Conservation (phyloP, 2,888 invertebrate species). For the Lasioglossum calceatum region DNA sequence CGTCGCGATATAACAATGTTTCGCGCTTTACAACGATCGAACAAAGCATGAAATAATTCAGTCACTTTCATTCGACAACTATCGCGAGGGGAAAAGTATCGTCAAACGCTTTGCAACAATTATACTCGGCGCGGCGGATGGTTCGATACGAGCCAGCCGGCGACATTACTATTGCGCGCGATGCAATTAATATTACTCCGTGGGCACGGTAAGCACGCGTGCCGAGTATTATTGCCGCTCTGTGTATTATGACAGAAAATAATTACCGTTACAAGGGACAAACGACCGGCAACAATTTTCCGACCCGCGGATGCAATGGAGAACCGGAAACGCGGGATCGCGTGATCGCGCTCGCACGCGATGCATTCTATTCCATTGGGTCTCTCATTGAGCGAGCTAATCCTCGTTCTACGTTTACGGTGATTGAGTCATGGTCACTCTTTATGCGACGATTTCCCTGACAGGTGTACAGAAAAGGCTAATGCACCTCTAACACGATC, state of each 20-base stretch:
- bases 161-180: not conserved
- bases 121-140: not conserved
- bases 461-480: not conserved
- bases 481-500: not conserved
- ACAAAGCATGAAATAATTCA: conserved; percentile 3
- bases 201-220: not conserved
- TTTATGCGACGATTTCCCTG: not conserved
- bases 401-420: conserved; percentile 16
- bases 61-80: conserved; percentile 1
- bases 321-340: conserved; percentile 5
- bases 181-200: conserved; percentile 46
- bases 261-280: conserved; percentile 17
- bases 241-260: conserved; percentile 26
- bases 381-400: conserved; percentile 13
- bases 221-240: conserved; percentile 15
- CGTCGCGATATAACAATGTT: not conserved
- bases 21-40: not conserved
- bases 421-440: not conserved
- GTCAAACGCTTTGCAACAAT: conserved; percentile 24
- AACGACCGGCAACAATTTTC: conserved; percentile 14
- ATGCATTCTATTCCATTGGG: conserved; percentile 3
- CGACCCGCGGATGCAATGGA: not conserved
- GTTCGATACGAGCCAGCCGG: conserved; percentile 19
- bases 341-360: not conserved
- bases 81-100: conserved; percentile 9